Evolutionary conservation across 2,797 vertebrate species (phyloP).

Genomic region (Sebastes hubbsi): DNA sequence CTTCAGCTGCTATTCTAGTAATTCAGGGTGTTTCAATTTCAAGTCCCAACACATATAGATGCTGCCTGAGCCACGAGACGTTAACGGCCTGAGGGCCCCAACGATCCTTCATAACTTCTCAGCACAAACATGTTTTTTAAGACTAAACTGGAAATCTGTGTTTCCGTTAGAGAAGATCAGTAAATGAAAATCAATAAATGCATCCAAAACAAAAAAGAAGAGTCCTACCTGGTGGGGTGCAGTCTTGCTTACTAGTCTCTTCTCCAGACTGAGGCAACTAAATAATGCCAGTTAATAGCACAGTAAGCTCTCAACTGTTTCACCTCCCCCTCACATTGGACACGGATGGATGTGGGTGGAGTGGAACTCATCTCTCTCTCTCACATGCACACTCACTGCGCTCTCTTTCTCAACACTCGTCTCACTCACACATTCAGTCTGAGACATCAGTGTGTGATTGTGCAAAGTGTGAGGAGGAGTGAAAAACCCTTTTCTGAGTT

Average conservation of each 20-base stretch:
- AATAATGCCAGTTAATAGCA: conserved; percentile 65
- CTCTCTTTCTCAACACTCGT: conserved; percentile 40
- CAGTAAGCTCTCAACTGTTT: conserved; percentile 67
- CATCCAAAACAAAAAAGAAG: neutral
- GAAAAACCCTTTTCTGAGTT: neutral
- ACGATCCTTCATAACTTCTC: neutral
- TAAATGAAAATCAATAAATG: neutral
- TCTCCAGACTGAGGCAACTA: conserved; percentile 54
- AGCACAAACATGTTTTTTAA: neutral
- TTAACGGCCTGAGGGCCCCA: conserved; percentile 4
- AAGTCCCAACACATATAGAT: conserved; percentile 39
- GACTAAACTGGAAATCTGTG: neutral
- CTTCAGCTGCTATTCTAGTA: neutral
- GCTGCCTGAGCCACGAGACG: neutral
- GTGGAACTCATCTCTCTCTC: conserved; percentile 66
- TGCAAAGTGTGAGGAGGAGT: conserved; percentile 22
- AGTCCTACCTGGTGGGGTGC: conserved; percentile 68
- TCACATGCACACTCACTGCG: neutral
- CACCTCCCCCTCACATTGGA: conserved; percentile 79
- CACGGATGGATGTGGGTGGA: conserved; percentile 77
- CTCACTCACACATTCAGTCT: conserved; percentile 40
- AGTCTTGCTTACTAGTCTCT: conserved; percentile 41
- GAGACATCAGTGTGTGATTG: conserved; percentile 37
- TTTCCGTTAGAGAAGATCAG: neutral
- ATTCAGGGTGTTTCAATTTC: neutral